Percentiles rank a stretch among this genome's conserved stretches.
These are phyloP conservation scores for Lampropteryx suffumata DNA, from an alignment of 2,888 invertebrate genomes.

Conservation along the genomic window DNA sequence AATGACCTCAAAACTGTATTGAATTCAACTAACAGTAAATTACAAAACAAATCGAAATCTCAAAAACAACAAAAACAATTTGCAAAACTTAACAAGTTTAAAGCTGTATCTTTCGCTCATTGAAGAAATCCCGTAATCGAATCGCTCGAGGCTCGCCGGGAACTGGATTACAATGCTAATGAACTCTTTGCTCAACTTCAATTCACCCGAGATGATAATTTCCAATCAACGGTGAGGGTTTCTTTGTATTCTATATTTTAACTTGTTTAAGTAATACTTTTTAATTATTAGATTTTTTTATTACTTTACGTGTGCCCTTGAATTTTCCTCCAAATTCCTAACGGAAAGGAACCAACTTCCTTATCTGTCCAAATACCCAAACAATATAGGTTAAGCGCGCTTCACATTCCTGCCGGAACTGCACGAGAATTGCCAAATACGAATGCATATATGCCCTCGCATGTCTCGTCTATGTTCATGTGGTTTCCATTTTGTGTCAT, in stretches of 20 bases:
- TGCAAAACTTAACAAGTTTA: constrained; percentile 29
- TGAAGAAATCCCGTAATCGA: constrained; percentile 56
- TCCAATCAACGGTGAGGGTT: constrained; percentile 21
- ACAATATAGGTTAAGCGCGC: too few species aligned
- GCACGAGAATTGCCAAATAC: too few species aligned
- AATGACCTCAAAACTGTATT: constrained; percentile 1
- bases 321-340: too few species aligned
- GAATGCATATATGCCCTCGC: too few species aligned
- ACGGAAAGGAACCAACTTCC: too few species aligned
- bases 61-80: constrained; percentile 34
- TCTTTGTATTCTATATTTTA: constrained; percentile 2
- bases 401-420: too few species aligned
- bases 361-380: too few species aligned
- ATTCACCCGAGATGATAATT: constrained; percentile 51
- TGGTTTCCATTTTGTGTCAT: too few species aligned
- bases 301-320: too few species aligned
- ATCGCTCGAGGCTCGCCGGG: constrained; percentile 48
- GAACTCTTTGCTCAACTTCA: constrained; percentile 46
- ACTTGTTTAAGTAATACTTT: too few species aligned
- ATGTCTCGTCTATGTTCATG: too few species aligned
- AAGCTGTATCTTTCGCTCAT: constrained; percentile 40
- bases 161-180: constrained; percentile 64
- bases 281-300: too few species aligned
- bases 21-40: constrained; percentile 13
- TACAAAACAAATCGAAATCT: constrained; percentile 19